Percentiles rank a stretch among this genome's conserved stretches.
Evolutionary conservation across 2,797 vertebrate genomes (phyloP).

Genomic region (Diceros bicornis): DNA sequence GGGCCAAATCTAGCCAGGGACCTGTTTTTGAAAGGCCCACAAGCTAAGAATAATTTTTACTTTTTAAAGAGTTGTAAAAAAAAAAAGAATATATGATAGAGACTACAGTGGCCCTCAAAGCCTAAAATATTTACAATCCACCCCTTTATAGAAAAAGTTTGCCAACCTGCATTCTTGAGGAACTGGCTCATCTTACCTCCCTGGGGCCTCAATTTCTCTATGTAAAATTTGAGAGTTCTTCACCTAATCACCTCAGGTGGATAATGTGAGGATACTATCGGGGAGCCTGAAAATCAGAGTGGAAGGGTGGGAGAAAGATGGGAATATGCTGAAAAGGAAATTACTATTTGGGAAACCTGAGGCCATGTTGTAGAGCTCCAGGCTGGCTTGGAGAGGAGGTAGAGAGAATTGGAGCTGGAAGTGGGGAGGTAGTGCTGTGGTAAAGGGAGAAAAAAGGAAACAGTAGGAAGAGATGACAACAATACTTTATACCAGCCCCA

Average conservation of each 20-base stretch:
- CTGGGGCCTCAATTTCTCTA: background rate
- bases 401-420: background rate
- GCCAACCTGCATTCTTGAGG: background rate
- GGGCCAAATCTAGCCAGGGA: background rate
- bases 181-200: background rate
- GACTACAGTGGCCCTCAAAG: background rate
- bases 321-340: background rate
- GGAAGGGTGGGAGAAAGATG: background rate
- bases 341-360: background rate
- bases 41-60: background rate
- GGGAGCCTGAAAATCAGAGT: background rate
- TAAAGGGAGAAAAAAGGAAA: background rate
- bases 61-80: background rate
- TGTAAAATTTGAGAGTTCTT: background rate
- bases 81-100: background rate
- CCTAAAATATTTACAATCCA: background rate
- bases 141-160: background rate
- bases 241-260: background rate
- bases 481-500: background rate
- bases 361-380: background rate
- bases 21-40: background rate
- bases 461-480: background rate
- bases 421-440: background rate
- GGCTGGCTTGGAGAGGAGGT: background rate
- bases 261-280: background rate